Percentiles rank a stretch among this genome's conserved stretches.
phyloP scores from a whole-genome alignment of 2,888 invertebrate species.

The Ptilodon capucinus region DNA sequence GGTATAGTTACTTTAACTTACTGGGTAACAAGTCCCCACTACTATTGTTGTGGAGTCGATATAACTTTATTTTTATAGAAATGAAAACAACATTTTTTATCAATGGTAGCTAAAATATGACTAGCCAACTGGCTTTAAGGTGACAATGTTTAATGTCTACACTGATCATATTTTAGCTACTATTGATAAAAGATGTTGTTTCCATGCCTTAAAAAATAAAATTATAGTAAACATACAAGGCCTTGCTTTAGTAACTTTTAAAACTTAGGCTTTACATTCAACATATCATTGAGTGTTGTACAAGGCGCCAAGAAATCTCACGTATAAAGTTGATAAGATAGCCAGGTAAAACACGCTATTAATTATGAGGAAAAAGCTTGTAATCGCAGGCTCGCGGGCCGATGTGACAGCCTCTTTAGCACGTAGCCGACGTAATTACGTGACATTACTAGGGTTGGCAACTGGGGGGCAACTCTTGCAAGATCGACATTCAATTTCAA shows the following conservation, averaged over 20 bases:
- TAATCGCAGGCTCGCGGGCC: conserved; percentile 24
- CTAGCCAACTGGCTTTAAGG: no score
- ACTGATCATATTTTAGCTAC: no score
- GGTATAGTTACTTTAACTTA: no score
- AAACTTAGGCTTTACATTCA: conserved; percentile 16
- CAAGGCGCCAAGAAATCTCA: conserved; percentile 30
- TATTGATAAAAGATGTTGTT: no score
- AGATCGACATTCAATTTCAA: no score
- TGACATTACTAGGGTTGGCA: background rate
- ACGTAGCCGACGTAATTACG: conserved; percentile 29
- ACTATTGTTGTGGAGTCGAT: no score
- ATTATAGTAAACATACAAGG: no score
- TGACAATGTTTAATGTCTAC: no score
- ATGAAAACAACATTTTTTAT: no score
- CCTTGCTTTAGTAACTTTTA: background rate
- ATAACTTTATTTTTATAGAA: background rate
- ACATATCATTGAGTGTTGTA: conserved; percentile 35
- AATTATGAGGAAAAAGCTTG: conserved; percentile 29
- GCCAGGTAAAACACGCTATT: conserved; percentile 29
- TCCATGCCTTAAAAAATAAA: no score
- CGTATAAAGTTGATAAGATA: conserved; percentile 35
- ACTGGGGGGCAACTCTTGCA: background rate
- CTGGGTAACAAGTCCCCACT: no score
- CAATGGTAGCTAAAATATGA: no score
- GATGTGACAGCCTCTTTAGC: conserved; percentile 21